Evolutionary conservation across 2,888 invertebrate species (phyloP).

Genomic region (Heliconius ethilla): DNA sequence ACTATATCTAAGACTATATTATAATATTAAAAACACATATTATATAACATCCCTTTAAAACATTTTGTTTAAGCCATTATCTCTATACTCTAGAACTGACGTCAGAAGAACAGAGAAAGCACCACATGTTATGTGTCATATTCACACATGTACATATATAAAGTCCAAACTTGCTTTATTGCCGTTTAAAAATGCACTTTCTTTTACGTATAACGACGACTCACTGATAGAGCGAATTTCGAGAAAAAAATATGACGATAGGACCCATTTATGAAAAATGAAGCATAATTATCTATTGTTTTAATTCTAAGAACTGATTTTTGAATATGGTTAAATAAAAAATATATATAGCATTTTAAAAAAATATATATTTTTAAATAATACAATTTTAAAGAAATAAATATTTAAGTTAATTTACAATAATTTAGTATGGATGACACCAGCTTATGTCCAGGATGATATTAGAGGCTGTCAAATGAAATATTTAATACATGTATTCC

Average conservation of each 20-base stretch:
- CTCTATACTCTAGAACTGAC: constrained; percentile 2
- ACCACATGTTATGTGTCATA: not conserved
- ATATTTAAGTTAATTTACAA: too few relatives aligned
- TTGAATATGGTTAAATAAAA: too few relatives aligned
- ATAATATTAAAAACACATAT: not conserved
- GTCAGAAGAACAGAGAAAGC: constrained; percentile 17
- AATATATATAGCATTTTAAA: too few relatives aligned
- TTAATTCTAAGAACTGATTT: too few relatives aligned
- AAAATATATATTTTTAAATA: too few relatives aligned
- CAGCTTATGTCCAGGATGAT: too few relatives aligned
- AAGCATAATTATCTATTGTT: too few relatives aligned
- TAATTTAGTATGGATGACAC: too few relatives aligned
- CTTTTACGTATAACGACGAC: not conserved
- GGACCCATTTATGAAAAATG: too few relatives aligned
- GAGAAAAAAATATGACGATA: not conserved
- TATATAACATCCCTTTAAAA: constrained; percentile 4
- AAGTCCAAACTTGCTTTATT: constrained; percentile 25
- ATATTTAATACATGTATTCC: too few relatives aligned
- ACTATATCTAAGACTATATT: not conserved
- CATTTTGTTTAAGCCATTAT: not conserved
- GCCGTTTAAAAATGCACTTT: constrained; percentile 19
- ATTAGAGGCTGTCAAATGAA: too few relatives aligned
- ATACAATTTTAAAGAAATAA: too few relatives aligned
- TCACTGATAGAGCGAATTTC: not conserved
- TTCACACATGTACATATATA: not conserved